phyloP scores from a whole-genome alignment of 2,888 invertebrate species.

The Gymnosoma rotundatum region DNA sequence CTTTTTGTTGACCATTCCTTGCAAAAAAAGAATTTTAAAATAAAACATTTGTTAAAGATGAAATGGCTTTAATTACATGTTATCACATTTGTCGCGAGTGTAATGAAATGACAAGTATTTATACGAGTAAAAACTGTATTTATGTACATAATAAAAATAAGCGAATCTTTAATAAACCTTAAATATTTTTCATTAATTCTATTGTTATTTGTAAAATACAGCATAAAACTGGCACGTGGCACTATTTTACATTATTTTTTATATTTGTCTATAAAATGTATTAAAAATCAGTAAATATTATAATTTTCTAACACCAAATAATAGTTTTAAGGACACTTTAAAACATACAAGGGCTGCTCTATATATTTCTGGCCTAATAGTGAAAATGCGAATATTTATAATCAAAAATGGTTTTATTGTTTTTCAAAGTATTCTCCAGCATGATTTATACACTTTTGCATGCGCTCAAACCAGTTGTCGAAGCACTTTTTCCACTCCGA shows the following conservation, averaged over 20 bases:
- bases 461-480: no score
- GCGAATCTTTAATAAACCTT: constrained; percentile 41
- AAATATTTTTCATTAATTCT: constrained; percentile 50
- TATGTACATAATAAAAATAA: background rate
- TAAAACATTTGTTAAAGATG: constrained; percentile 34
- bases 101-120: constrained; percentile 24
- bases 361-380: no score
- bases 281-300: no score
- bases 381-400: no score
- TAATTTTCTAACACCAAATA: no score
- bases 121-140: background rate
- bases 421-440: no score
- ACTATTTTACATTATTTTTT: background rate
- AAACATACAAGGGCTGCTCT: background rate
- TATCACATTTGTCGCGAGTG: constrained; percentile 62
- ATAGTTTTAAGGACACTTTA: no score
- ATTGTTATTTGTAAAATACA: constrained; percentile 6
- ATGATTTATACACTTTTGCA: no score
- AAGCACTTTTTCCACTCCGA: no score
- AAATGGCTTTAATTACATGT: constrained; percentile 59
- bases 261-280: no score
- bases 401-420: no score
- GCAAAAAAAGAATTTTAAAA: constrained; percentile 19
- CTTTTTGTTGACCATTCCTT: constrained; percentile 6
- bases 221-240: constrained; percentile 13